Evolutionary conservation across 1,140 invertebrate species (phyloP).

Genomic region (Drosophila varians): DNA sequence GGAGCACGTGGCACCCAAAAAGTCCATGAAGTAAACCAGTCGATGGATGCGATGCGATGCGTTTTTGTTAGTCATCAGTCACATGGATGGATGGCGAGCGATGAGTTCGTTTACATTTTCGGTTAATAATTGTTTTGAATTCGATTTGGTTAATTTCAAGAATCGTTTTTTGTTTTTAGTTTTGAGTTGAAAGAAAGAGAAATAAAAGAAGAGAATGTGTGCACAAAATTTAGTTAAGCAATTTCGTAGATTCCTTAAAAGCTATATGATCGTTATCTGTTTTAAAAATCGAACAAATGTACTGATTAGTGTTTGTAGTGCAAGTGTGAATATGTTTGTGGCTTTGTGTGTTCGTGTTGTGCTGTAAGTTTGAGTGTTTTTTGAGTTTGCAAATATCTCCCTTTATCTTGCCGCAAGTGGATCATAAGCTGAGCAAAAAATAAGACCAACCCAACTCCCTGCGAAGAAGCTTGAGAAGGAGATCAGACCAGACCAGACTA

Average conservation of each 20-base stretch:
- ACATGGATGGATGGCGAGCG: slow-evolving; percentile 59
- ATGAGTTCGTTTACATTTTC: slow-evolving; percentile 51
- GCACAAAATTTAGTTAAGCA: slow-evolving; percentile 77
- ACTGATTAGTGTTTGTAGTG: slow-evolving; percentile 30
- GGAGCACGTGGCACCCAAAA: slow-evolving; percentile 7
- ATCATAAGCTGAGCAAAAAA: slow-evolving; percentile 21
- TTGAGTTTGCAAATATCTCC: slow-evolving; percentile 14
- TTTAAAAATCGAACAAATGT: slow-evolving; percentile 40
- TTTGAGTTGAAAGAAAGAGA: slow-evolving; percentile 74
- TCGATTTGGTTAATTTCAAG: slow-evolving; percentile 50
- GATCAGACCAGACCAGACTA: slow-evolving; percentile 15
- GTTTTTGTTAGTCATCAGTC: slow-evolving; percentile 56
- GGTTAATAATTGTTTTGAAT: slow-evolving; percentile 35
- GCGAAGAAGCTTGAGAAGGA: slow-evolving; percentile 25
- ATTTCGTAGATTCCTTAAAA: slow-evolving; percentile 59
- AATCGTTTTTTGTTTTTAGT: slow-evolving; percentile 40
- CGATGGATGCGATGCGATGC: slow-evolving; percentile 47
- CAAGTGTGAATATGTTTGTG: slow-evolving; percentile 9
- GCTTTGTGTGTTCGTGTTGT: slow-evolving; percentile 18
- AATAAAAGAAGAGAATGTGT: slow-evolving; percentile 81
- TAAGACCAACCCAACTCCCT: slow-evolving; percentile 10
- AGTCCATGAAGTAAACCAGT: slow-evolving; percentile 51
- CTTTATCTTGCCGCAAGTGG: slow-evolving; percentile 10
- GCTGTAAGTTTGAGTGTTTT: slow-evolving; percentile 15
- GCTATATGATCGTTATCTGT: slow-evolving; percentile 55